Conservation (phyloP, 2,113 vertebrate species). For the Myotis brandtii region DNA sequence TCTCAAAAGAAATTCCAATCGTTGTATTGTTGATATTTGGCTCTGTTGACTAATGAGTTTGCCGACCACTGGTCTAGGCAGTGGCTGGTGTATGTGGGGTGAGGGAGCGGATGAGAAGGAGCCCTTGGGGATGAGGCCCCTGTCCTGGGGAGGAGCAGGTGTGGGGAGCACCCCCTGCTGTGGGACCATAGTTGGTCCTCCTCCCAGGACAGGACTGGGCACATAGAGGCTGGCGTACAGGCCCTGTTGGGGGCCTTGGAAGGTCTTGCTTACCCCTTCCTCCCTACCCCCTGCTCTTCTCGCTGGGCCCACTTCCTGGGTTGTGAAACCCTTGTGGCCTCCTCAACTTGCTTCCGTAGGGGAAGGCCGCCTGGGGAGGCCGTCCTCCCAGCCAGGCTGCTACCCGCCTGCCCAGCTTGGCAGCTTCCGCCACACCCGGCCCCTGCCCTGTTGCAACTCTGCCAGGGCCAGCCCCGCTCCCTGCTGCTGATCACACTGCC, state of each 20-base stretch:
- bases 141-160: neutral
- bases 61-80: neutral
- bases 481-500: neutral
- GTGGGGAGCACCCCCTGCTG: neutral
- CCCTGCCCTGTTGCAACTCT: neutral
- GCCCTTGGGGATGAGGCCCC: neutral
- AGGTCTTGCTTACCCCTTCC: neutral
- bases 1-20: too few relatives aligned
- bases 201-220: neutral
- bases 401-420: neutral
- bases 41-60: too few relatives aligned
- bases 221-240: too few relatives aligned
- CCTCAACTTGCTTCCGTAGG: slow-evolving; percentile 27
- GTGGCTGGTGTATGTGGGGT: neutral
- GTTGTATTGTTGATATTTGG: too few relatives aligned
- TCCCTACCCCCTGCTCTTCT: neutral
- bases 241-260: neutral
- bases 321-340: slow-evolving; percentile 47
- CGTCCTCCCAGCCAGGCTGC: neutral
- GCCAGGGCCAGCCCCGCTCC: neutral
- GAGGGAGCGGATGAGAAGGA: neutral
- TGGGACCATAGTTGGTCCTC: neutral
- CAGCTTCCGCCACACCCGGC: neutral
- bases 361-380: neutral
- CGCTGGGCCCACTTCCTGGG: slow-evolving; percentile 46